Evolutionary conservation across 2,888 invertebrate species (phyloP).

Genomic region (Willowsia nigromaculata): DNA sequence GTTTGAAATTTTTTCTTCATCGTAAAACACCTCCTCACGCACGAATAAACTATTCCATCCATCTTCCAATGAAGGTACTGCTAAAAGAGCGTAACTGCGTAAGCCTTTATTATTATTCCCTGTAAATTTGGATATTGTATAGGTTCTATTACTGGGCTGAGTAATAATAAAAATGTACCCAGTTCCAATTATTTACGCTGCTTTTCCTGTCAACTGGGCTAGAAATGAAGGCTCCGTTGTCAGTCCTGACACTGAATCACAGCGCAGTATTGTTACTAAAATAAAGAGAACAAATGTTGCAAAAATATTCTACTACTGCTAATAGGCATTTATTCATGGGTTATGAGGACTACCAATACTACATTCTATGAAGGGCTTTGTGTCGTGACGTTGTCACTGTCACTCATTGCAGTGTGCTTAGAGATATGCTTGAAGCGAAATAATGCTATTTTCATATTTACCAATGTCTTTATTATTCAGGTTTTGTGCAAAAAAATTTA

Average conservation of each 20-base stretch:
- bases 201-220: slow-evolving; percentile 40
- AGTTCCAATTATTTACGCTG: slow-evolving; percentile 57
- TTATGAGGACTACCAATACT: not conserved
- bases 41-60: too few relatives aligned
- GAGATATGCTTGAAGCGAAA: too few relatives aligned
- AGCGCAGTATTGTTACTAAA: not conserved
- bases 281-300: not conserved
- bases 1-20: too few relatives aligned
- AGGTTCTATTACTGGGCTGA: not conserved
- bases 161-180: slow-evolving; percentile 34
- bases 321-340: not conserved
- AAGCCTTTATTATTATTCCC: too few relatives aligned
- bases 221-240: slow-evolving; percentile 56
- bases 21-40: too few relatives aligned
- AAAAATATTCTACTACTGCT: not conserved
- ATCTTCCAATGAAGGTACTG: too few relatives aligned
- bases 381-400: not conserved
- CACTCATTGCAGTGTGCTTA: too few relatives aligned
- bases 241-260: slow-evolving; percentile 54
- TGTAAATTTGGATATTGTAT: too few relatives aligned
- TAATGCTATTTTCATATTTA: too few relatives aligned
- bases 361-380: not conserved
- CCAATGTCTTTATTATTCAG: too few relatives aligned
- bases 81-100: too few relatives aligned
- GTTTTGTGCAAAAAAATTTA: too few relatives aligned